phyloP scores from a whole-genome alignment of 2,113 vertebrate species.

The Piaya cayana region DNA sequence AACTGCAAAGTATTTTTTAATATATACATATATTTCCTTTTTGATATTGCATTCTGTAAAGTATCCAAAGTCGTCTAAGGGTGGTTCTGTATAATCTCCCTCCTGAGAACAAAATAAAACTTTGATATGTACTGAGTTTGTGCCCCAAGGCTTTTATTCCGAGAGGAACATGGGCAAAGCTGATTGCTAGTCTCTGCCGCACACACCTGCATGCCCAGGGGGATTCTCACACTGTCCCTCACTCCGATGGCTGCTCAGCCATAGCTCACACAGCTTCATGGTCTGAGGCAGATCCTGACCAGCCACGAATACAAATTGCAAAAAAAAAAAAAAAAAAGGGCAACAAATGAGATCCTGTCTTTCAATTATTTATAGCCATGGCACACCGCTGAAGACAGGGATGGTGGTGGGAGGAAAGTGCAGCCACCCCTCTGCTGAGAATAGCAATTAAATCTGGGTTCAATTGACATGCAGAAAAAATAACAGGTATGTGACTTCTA shows the following conservation, averaged over 20 bases:
- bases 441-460: not conserved
- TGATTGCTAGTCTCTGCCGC: not conserved
- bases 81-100: conserved; percentile 7
- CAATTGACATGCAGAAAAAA: not conserved
- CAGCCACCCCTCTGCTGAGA: not conserved
- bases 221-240: not conserved
- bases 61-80: not conserved
- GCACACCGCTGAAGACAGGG: not conserved
- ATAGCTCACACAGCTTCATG: accelerated
- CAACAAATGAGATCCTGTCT: not conserved
- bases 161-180: not conserved
- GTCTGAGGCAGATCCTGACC: not conserved
- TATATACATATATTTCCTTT: conserved; percentile 32
- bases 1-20: conserved; percentile 12
- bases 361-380: not conserved
- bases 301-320: not conserved
- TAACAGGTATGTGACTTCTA: not conserved
- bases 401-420: not conserved
- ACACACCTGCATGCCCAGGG: accelerated
- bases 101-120: conserved; percentile 70
- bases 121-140: conserved; percentile 9
- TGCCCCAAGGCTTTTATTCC: not conserved
- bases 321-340: not conserved
- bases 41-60: conserved; percentile 65
- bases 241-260: accelerated